Evolutionary conservation across 2,888 invertebrate species (phyloP).

Genomic region (Mallateleia sp.): DNA sequence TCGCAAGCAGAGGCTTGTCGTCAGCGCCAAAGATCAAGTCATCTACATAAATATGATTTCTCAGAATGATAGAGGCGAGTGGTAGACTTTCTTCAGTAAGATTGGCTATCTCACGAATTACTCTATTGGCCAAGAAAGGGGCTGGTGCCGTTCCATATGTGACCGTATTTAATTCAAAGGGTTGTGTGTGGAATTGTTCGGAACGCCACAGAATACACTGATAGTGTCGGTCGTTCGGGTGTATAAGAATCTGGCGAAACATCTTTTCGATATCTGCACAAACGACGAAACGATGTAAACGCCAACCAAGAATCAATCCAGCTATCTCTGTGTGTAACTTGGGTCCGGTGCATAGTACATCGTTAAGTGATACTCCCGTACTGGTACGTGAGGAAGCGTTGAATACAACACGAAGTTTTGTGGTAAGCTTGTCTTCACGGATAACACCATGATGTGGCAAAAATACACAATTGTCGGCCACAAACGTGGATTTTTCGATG

Average conservation of each 20-base stretch:
- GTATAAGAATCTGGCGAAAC: conserved; percentile 34
- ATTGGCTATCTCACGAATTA: too few species aligned
- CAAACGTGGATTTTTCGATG: too few species aligned
- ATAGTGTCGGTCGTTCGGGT: background rate
- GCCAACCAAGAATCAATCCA: background rate
- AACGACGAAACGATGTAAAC: background rate
- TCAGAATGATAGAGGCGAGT: too few species aligned
- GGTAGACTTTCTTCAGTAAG: too few species aligned
- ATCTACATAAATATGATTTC: background rate
- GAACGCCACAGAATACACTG: conserved; percentile 7
- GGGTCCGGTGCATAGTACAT: background rate
- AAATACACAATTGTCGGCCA: too few species aligned
- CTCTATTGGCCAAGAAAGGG: too few species aligned
- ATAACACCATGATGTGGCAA: conserved; percentile 19
- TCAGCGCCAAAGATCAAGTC: conserved; percentile 11
- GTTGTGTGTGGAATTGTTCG: too few species aligned
- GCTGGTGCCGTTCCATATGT: too few species aligned
- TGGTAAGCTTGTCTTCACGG: conserved; percentile 6
- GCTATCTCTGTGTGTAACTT: conserved; percentile 3
- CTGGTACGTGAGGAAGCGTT: background rate
- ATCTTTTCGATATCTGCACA: conserved; percentile 28
- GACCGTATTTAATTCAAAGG: too few species aligned
- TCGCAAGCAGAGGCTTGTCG: background rate
- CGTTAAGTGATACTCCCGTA: background rate
- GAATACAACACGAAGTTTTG: conserved; percentile 3